Percentiles rank a stretch among this genome's conserved stretches.
Conservation (phyloP, 2,113 vertebrate genomes). For the Elachura formosa region DNA sequence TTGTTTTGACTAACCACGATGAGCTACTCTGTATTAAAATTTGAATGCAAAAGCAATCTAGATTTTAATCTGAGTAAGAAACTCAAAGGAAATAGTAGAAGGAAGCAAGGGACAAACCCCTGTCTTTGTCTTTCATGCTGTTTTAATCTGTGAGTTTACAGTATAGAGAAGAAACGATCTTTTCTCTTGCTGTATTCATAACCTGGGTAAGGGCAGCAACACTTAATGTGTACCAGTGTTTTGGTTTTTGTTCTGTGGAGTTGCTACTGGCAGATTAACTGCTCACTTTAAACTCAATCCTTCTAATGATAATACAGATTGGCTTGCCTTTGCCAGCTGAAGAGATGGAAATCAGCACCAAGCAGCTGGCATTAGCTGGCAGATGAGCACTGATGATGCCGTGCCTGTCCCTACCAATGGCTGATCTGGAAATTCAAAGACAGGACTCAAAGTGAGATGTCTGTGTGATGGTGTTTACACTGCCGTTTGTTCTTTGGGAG, state of each 20-base stretch:
- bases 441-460: neutral
- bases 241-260: neutral
- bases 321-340: neutral
- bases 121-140: neutral
- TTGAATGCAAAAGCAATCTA: neutral
- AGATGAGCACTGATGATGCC: neutral
- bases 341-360: neutral
- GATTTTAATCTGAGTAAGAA: neutral
- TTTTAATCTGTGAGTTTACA: neutral
- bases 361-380: neutral
- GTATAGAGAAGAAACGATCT: neutral
- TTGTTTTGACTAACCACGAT: neutral
- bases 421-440: neutral
- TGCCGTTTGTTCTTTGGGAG: neutral
- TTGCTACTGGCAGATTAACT: neutral
- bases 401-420: neutral
- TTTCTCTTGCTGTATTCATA: neutral
- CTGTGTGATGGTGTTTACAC: neutral
- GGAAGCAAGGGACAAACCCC: neutral
- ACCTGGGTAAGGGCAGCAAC: neutral
- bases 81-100: neutral
- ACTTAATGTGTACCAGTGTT: neutral
- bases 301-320: neutral
- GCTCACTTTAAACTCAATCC: neutral
- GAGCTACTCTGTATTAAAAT: neutral